Evolutionary conservation across 2,797 vertebrate species (phyloP), one percentile per base, ranked within the genome.

Genomic region (Syngnathus acus): DNA sequence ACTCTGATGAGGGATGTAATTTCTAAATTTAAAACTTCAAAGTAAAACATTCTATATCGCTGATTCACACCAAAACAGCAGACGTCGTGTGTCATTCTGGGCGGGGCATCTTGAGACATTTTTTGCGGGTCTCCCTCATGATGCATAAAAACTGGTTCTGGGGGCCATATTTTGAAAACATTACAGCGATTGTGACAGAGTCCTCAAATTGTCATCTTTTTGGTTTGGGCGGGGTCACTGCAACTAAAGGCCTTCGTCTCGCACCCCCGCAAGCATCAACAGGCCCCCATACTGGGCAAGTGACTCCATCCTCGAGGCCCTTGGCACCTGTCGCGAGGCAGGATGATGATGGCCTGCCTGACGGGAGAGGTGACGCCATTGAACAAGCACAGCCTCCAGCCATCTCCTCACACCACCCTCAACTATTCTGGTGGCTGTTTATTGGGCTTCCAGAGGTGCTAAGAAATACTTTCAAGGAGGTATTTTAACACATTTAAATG

Each of bases 341-440:
- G 21, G 40, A 62, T 43, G 60, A 62, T 8, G 32, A 58, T 58
- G 14, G 14, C 6, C 14, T 37, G 32, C 42, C 13, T 11, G 40
- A 23, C 26, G 8, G 21, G 42, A 50, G 62, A 51, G 63, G 63
- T 38, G 45, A 53, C 11, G n/a, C 63, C 60, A 42, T 21, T 1
- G 19, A 61, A 42, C 21, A 26, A 63, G 14, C 6, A 40, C 62
- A 64, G 43, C 48, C 26, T 17, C 45, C 37, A 19, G 26, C 47
- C 7, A 1, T n/a, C 47, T 21, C 48, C 26, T 54, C 38, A 17
- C 53, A 5, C 23, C 14, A 50, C 55, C 64, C 57, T 65, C 68
- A 61, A 78, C 84, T 89, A 86, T 90, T 90, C 84, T 71, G 65
- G 82, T 86, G 71, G 57, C 78, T 88, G 87, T 90, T 91, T 88